A percentile compares a stretch with the other conserved stretches of the same genome.
Evolutionary conservation across 2,888 invertebrate species (phyloP).

Genomic region (Aquatica leii): DNA sequence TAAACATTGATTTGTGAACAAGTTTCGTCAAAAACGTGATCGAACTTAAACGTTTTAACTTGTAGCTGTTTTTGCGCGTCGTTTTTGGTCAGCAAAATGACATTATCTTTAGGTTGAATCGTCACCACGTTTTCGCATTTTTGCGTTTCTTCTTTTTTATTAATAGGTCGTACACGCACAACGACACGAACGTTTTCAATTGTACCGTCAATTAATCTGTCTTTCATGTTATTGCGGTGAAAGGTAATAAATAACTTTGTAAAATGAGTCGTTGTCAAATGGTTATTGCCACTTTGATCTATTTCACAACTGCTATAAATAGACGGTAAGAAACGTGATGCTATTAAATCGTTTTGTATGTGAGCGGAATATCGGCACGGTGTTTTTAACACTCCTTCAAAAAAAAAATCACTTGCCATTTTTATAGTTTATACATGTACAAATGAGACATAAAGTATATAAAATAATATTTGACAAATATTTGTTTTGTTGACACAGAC

Average conservation of each 20-base stretch:
- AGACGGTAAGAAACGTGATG: not conserved
- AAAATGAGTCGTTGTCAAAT: conserved; percentile 1
- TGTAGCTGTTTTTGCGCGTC: conserved; percentile 72
- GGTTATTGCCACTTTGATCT: conserved; percentile 9
- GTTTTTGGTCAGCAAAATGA: conserved; percentile 9
- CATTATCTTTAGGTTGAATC: not conserved
- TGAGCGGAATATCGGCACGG: too few relatives aligned
- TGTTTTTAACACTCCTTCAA: too few relatives aligned
- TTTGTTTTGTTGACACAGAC: too few relatives aligned
- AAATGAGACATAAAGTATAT: too few relatives aligned
- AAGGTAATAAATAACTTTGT: conserved; percentile 12
- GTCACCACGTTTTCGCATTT: conserved; percentile 71
- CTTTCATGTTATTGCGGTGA: not conserved
- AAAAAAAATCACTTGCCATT: too few relatives aligned
- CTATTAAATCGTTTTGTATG: not conserved
- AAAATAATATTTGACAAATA: too few relatives aligned
- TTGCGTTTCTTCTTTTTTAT: conserved; percentile 79
- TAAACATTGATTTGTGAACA: conserved; percentile 94
- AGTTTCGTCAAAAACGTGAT: conserved; percentile 88
- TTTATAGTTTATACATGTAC: too few relatives aligned
- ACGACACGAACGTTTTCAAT: conserved; percentile 89
- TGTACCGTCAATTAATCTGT: not conserved
- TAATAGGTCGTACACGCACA: conserved; percentile 94
- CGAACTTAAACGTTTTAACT: conserved; percentile 79
- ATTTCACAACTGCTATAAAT: conserved; percentile 5